phyloP scores from a whole-genome alignment of 2,113 vertebrate genomes.

The Prolemur simus region DNA sequence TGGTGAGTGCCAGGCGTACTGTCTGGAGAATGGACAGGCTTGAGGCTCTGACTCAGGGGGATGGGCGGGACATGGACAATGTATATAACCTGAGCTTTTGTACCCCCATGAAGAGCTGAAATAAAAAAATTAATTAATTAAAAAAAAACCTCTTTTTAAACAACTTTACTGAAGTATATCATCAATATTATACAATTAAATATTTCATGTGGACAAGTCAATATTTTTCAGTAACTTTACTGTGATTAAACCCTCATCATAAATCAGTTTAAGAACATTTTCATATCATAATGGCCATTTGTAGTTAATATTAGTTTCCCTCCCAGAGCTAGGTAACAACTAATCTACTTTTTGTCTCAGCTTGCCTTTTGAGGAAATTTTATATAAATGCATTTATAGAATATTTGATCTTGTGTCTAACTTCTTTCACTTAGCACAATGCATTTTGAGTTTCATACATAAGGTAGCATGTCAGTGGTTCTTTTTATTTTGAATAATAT shows the following conservation, averaged over 20 bases:
- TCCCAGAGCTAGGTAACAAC: background rate
- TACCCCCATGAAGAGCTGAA: too few relatives aligned
- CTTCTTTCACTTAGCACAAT: background rate
- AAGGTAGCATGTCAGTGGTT: background rate
- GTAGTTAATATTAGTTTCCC: background rate
- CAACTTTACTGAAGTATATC: background rate
- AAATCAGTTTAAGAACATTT: background rate
- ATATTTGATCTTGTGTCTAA: fast-evolving
- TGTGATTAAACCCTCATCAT: background rate
- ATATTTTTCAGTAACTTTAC: background rate
- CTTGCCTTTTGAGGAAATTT: background rate
- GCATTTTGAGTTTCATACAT: background rate
- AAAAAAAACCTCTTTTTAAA: background rate
- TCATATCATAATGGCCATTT: background rate
- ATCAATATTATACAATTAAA: background rate
- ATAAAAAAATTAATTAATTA: too few relatives aligned
- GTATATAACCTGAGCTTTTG: too few relatives aligned
- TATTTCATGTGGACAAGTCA: background rate
- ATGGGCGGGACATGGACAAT: too few relatives aligned
- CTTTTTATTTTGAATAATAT: background rate
- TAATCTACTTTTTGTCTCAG: background rate
- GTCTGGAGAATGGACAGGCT: too few relatives aligned
- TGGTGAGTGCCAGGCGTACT: too few relatives aligned
- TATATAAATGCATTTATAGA: background rate
- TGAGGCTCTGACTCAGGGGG: too few relatives aligned